Conservation (phyloP, 37 sponge, comb jelly and placozoan genomes). For the Bolinopsis microptera region DNA sequence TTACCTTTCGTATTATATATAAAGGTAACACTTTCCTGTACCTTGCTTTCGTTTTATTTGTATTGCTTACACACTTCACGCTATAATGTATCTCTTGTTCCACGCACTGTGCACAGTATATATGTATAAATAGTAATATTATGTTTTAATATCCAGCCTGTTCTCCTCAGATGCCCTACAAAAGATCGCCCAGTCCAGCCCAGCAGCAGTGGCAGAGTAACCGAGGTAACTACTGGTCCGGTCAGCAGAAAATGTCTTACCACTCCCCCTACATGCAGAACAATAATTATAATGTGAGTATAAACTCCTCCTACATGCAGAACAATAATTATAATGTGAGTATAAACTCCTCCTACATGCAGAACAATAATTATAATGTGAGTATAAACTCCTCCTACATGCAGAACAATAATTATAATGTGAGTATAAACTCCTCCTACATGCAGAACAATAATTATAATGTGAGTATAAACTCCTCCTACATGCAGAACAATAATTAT, state of each 20-base stretch:
- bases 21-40: too few species aligned
- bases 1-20: too few species aligned
- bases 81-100: too few species aligned
- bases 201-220: not conserved
- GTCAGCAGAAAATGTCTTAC: conserved; percentile 51
- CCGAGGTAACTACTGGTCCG: conserved; percentile 18
- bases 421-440: not conserved
- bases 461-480: not conserved
- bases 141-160: too few species aligned
- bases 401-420: not conserved
- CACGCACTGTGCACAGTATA: too few species aligned
- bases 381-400: not conserved
- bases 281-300: not conserved
- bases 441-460: not conserved
- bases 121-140: too few species aligned
- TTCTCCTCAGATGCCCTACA: conserved; percentile 28
- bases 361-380: not conserved
- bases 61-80: too few species aligned
- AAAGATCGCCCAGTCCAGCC: not conserved
- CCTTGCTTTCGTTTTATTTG: too few species aligned
- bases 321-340: conserved; percentile 30
- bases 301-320: not conserved
- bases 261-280: conserved; percentile 13
- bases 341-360: not conserved
- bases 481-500: not conserved